Evolutionary conservation across 35 echinoderm and acorn worm genomes (phyloP), one percentile per base, ranked within the genome.

Genomic region (Patiria miniata): DNA sequence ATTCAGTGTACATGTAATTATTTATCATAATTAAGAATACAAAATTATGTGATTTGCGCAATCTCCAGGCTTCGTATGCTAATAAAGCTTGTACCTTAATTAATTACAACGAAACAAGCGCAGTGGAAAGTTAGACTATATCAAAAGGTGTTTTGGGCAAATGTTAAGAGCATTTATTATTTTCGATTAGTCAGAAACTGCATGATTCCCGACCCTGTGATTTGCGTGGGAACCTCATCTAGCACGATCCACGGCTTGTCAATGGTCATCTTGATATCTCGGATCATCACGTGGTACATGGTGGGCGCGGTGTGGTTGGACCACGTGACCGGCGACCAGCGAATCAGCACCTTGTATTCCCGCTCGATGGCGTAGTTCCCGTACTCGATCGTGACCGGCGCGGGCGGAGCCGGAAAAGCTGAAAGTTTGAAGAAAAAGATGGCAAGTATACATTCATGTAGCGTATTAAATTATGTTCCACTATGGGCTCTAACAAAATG

Each of bases 401-500:
- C 52, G 52, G 93, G 93, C 23, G 93, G 93, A 39, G 93, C 93
- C 44, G 93, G 93, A 82, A 61, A 91, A 59, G 88, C 93, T 95
- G 78, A 16, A 81, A 21, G 12, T 38, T 32, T 85, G n/a, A 80
- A 51, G 36, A 79, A n/a, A n/a, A n/a, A n/a, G n/a, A n/a, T n/a
- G n/a, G n/a, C n/a, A n/a, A n/a, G n/a, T n/a, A n/a, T n/a, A n/a
- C n/a, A n/a, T n/a, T n/a, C n/a, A n/a, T n/a, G n/a, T n/a, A n/a
- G n/a, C n/a, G n/a, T n/a, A n/a, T n/a, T n/a, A n/a, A n/a, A n/a
- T 0, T 12, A 77, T 16, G 23, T 58, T 58, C 22, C 15, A 26
- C 9, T 28, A 12, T 9, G 9, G 23, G 14, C 68, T 77, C 68
- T 16, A 77, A 12, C 8, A 16, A 58, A n/a, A 14, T 14, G 12